Conservation (phyloP, 53 echinoderm and acorn worm genomes). For the Luidia sarsii region DNA sequence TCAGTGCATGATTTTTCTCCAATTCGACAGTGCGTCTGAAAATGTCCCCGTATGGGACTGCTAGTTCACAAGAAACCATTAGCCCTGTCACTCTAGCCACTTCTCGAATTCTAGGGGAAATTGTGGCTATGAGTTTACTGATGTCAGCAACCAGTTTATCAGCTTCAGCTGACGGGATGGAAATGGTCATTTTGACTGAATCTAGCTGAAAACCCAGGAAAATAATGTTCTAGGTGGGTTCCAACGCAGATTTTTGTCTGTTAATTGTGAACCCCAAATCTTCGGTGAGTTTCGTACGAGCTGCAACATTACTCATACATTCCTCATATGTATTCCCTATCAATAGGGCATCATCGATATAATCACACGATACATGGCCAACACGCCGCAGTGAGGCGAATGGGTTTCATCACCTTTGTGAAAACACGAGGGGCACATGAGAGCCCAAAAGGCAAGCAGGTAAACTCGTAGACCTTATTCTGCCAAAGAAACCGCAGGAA, state of each 20-base stretch:
- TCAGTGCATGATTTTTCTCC: neutral
- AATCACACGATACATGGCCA: neutral
- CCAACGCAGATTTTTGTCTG: neutral
- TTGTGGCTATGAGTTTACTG: neutral
- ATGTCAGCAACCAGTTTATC: neutral
- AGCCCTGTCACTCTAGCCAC: neutral
- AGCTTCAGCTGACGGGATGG: neutral
- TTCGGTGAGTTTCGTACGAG: neutral
- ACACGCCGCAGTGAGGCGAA: conserved; percentile 1
- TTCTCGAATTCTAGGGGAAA: neutral
- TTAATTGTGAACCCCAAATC: neutral
- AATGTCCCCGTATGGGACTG: neutral
- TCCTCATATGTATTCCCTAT: neutral
- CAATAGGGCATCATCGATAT: neutral
- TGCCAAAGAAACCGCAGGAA: conserved; percentile 46
- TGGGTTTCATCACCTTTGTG: conserved; percentile 57
- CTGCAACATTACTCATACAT: neutral
- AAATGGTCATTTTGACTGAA: neutral
- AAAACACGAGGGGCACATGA: conserved; percentile 46
- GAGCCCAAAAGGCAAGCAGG: conserved; percentile 47
- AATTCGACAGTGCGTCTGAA: neutral
- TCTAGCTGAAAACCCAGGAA: neutral
- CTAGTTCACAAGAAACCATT: neutral
- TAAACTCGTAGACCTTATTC: conserved; percentile 21
- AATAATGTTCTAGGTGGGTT: neutral